Base-by-base conservation (phyloP, 2,888 invertebrate species). In the Phortica magna region DNA sequence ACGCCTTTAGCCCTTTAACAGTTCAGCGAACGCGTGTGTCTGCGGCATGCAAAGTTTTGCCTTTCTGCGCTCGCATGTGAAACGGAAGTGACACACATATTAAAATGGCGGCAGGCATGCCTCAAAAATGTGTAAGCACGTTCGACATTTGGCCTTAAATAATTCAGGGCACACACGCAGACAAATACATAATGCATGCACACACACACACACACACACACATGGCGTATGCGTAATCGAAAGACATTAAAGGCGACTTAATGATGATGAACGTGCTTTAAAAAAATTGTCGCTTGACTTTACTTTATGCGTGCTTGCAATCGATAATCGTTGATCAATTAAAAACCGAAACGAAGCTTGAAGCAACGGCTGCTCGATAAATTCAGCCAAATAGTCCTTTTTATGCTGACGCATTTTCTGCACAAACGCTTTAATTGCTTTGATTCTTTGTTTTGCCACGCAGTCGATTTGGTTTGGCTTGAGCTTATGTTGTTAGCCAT, bases 191-290 rank as follows among this genome's bases (percentile, higher is more conserved):
- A 31, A 31, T 31, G 31, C 31, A 31, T 31, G 31, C 31, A 31
- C 31, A 31, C 31, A 4, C 31, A 31, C 3, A 31, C 31, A 31
- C 0, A 55, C n/a, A 17, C 55, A 55, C 68, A 48, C 68, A 22
- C 48, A 19, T 2, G 31, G 19, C 19, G 68, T 68, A 19, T 68
- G 12, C 43, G 68, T 22, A 68, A 68, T 68, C 48, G 68, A 68
- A 68, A 68, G 19, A n/a, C 22, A 68, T 68, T 64, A 64, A 64
- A 64, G 22, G 12, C 39, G 31, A 3, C 39, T 64, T 10, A 64
- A 39, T 64, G 14, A 31, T 31, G 31, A 31, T 31, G 31, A 31
- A 31, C 31, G 31, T 31, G 31, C 31, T 31, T 31, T 31, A 31
- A 31, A 31, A 31, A 31, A 31, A 31, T 2, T 31, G 31, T 31